phyloP scores from a whole-genome alignment of 2,113 vertebrate species.

The Physeter macrocephalus region DNA sequence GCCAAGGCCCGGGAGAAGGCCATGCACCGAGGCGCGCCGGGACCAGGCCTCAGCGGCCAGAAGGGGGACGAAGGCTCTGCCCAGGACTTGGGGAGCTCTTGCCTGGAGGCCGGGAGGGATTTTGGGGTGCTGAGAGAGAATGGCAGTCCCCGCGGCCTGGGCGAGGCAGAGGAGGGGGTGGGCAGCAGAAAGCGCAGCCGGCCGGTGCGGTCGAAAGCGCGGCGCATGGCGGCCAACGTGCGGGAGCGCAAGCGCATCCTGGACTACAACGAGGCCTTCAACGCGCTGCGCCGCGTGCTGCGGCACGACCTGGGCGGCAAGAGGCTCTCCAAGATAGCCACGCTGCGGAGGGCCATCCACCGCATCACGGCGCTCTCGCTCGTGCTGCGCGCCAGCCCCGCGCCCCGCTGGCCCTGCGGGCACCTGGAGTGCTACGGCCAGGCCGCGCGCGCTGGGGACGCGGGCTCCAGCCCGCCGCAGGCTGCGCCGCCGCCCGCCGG shows the following conservation, averaged over 20 bases:
- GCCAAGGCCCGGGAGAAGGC: neutral
- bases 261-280: slow-evolving; percentile 98
- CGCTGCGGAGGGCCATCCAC: slow-evolving; percentile 92
- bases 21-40: slow-evolving; percentile 54
- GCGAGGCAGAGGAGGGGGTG: slow-evolving; percentile 73
- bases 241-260: slow-evolving; percentile 95
- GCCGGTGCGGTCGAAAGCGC: slow-evolving; percentile 91
- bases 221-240: slow-evolving; percentile 94
- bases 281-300: slow-evolving; percentile 89
- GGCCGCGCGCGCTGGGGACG: neutral
- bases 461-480: neutral
- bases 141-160: slow-evolving; percentile 46
- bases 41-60: slow-evolving; percentile 63
- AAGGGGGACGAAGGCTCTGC: slow-evolving; percentile 77
- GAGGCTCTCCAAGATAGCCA: slow-evolving; percentile 96
- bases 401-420: slow-evolving; percentile 75
- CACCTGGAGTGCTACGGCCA: slow-evolving; percentile 84
- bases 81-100: slow-evolving; percentile 78
- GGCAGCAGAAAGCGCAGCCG: slow-evolving; percentile 82
- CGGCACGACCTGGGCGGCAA: slow-evolving; percentile 93
- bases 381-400: slow-evolving; percentile 79
- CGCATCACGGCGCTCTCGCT: slow-evolving; percentile 91
- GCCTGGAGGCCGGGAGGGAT: neutral
- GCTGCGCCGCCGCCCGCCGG: neutral
- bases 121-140: slow-evolving; percentile 68